Evolutionary conservation across 2,797 vertebrate species (phyloP), one percentile per base, ranked within the genome.

Genomic region (Gallirallus australis): DNA sequence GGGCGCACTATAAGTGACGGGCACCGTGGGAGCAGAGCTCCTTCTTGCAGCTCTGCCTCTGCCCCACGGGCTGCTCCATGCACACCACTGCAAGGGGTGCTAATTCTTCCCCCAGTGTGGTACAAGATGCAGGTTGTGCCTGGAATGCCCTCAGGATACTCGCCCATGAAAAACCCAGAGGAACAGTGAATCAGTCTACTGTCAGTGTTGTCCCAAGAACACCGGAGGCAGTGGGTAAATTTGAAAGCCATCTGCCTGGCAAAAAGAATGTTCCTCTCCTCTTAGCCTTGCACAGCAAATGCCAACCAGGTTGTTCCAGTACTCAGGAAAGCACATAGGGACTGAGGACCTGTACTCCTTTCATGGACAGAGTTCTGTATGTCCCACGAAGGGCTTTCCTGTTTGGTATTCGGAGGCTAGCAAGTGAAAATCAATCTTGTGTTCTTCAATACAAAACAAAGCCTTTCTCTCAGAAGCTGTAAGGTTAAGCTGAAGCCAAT

Each of bases 51-150:
- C 28, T 52, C 37, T 37, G 12, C 50, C 30, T 39, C 14, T 5
- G 13, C 35, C 16, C 20, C 15, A 20, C 31, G 50, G 24, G 15
- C n/a, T 40, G 48, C 31, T 68, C 48, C 4, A 0, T 12, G 17
- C 8, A 9, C 11, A 6, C 11, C 13, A 1, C 11, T 11, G 31
- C 10, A 19, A 0, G 0, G 11, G 14, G 33, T n/a, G 18, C 15
- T 0, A 1, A 3, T 28, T 66, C 48, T 59, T 66, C 17, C 31
- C 8, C 30, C 15, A 3, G 6, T 11, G 12, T 27, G 35, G 50
- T 19, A 63, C 9, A 24, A 57, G 27, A 17, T 63, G 40, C 48
- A 28, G 53, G 9, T 10, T 71, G 20, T 61, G 35, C 16, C 31
- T 66, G 31, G 61, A 71, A 37, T 71, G 33, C 13, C 28, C 45